phyloP scores from a whole-genome alignment of 2,888 invertebrate species.

The Ormyrus nitidulus region DNA sequence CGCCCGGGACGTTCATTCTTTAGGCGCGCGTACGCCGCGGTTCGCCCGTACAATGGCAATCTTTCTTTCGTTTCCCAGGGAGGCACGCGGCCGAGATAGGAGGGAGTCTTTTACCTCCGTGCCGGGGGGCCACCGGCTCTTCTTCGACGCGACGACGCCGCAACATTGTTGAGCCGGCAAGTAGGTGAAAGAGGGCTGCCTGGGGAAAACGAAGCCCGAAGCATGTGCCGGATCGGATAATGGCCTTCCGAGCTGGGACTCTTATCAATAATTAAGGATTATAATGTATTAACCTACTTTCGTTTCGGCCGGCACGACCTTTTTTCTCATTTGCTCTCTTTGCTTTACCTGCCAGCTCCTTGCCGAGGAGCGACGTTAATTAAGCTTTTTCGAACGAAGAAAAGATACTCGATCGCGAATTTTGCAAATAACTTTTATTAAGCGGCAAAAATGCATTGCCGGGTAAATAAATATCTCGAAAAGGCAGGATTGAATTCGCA shows the following conservation, averaged over 20 bases:
- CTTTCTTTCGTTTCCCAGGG: conserved; percentile 32
- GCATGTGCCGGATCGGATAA: conserved; percentile 14
- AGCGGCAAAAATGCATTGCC: too few relatives aligned
- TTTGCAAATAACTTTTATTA: too few relatives aligned
- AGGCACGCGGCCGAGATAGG: neutral
- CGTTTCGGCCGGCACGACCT: neutral
- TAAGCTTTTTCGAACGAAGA: too few relatives aligned
- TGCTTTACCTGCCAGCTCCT: neutral
- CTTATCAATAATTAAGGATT: conserved; percentile 43
- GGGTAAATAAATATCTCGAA: too few relatives aligned
- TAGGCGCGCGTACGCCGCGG: conserved; percentile 30
- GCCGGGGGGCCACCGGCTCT: neutral
- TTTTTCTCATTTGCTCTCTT: neutral
- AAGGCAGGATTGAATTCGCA: too few relatives aligned
- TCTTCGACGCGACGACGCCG: conserved; percentile 11
- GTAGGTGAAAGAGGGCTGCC: neutral
- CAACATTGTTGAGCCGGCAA: conserved; percentile 14
- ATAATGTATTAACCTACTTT: conserved; percentile 7
- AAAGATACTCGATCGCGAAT: too few relatives aligned
- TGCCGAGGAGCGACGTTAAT: neutral
- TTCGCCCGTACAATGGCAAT: conserved; percentile 33
- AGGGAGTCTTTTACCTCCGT: neutral
- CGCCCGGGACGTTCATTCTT: conserved; percentile 9
- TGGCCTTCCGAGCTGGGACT: neutral
- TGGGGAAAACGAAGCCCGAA: neutral